phyloP scores from a whole-genome alignment of 1,140 invertebrate species.

The Eumaeus atala region DNA sequence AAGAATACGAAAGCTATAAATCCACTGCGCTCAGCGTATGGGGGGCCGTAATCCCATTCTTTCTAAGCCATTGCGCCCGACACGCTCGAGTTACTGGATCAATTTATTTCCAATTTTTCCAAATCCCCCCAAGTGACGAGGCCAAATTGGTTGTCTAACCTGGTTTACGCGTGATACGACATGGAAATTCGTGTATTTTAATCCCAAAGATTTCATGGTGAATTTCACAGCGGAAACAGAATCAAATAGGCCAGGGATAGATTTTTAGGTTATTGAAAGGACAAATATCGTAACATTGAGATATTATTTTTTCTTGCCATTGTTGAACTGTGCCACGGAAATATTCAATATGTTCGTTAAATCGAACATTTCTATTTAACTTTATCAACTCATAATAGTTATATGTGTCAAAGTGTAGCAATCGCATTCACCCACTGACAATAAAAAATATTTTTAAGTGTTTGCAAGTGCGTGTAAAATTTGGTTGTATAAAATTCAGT shows the following conservation, averaged over 20 bases:
- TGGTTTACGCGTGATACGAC: conserved; percentile 41
- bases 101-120: conserved; percentile 66
- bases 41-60: conserved; percentile 31
- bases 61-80: conserved; percentile 49
- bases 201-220: conserved; percentile 8
- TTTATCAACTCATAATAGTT: too few species aligned
- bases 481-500: too few species aligned
- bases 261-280: too few species aligned
- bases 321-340: too few species aligned
- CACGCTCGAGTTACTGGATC: conserved; percentile 48
- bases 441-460: too few species aligned
- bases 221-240: conserved; percentile 3
- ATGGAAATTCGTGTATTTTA: conserved; percentile 25
- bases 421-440: too few species aligned
- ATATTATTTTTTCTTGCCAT: too few species aligned
- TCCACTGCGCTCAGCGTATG: neutral
- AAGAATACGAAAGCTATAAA: neutral
- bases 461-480: too few species aligned
- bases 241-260: neutral
- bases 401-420: too few species aligned
- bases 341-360: too few species aligned
- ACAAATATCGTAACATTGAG: too few species aligned
- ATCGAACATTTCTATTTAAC: too few species aligned
- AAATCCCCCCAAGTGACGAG: conserved; percentile 37
- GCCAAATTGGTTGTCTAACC: conserved; percentile 54